These are phyloP conservation scores for Philonicus albiceps DNA, from an alignment of 2,888 invertebrate genomes.

Conservation along the genomic window DNA sequence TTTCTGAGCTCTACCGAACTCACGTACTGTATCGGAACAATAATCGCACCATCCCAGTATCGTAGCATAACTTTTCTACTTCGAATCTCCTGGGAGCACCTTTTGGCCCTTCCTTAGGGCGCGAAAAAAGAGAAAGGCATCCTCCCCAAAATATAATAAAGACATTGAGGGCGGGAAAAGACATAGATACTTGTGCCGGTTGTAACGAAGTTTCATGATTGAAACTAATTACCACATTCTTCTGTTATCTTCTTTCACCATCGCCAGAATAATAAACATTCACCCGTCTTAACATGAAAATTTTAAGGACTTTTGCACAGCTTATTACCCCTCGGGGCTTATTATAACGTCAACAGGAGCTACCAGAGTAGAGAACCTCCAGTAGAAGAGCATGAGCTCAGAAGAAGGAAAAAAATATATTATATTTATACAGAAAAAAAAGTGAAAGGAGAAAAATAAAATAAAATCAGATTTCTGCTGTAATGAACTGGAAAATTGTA, in stretches of 20 bases:
- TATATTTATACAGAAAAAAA: background rate
- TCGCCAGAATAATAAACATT: background rate
- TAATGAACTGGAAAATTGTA: slow-evolving; percentile 45
- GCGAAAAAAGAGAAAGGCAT: background rate
- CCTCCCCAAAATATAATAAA: background rate
- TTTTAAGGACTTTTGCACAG: slow-evolving; percentile 9
- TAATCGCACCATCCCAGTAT: background rate
- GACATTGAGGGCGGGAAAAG: background rate
- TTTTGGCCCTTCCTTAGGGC: background rate
- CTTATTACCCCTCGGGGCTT: slow-evolving; percentile 11
- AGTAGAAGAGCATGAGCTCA: background rate
- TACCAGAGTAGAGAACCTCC: background rate
- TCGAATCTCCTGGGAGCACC: background rate
- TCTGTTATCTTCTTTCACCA: background rate
- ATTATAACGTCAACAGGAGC: background rate
- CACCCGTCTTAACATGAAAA: slow-evolving; percentile 5
- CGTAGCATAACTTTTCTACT: background rate
- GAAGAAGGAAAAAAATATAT: background rate
- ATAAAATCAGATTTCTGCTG: slow-evolving; percentile 12
- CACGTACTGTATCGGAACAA: background rate
- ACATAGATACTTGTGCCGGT: background rate
- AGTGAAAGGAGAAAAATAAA: background rate
- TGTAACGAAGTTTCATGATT: slow-evolving; percentile 7
- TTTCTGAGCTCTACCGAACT: background rate
- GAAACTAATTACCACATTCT: slow-evolving; percentile 10